These are phyloP conservation scores for Lithophane ornitopus DNA, from an alignment of 2,888 invertebrate species.

Conservation along the genomic window DNA sequence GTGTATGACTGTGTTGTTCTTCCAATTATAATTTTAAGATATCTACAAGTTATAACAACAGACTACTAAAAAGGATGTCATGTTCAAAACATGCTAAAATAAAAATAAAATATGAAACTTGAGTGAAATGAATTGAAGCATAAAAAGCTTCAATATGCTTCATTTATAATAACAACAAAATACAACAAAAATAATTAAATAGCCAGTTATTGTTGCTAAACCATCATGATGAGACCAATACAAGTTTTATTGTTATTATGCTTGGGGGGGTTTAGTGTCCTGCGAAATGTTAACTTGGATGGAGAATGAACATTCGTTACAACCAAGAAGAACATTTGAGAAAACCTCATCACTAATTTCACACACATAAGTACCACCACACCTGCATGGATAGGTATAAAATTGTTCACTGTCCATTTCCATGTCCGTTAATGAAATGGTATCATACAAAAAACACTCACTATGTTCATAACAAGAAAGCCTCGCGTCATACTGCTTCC, in stretches of 20 bases:
- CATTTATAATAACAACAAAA: neutral
- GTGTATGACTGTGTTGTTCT: neutral
- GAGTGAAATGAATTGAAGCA: neutral
- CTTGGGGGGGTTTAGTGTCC: neutral
- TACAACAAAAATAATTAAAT: neutral
- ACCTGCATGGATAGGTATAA: slow-evolving; percentile 92
- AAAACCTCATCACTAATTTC: slow-evolving; percentile 67
- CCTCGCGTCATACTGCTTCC: slow-evolving; percentile 92
- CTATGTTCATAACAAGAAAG: slow-evolving; percentile 90
- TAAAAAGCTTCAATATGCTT: neutral
- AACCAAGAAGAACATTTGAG: slow-evolving; percentile 88
- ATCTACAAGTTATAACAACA: neutral
- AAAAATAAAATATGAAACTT: neutral
- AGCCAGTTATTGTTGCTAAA: neutral
- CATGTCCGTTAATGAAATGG: slow-evolving; percentile 88
- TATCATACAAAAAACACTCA: slow-evolving; percentile 91
- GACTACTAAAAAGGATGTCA: neutral
- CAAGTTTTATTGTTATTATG: neutral
- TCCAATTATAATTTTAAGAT: neutral
- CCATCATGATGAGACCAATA: neutral
- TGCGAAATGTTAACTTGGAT: slow-evolving; percentile 86
- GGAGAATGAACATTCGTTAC: slow-evolving; percentile 94
- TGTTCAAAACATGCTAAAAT: neutral
- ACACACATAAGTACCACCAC: slow-evolving; percentile 92
- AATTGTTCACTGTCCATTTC: slow-evolving; percentile 77